Percentiles rank a stretch among this genome's conserved stretches.
Conservation (phyloP, 2,113 vertebrate genomes). For the Hemiscyllium ocellatum region DNA sequence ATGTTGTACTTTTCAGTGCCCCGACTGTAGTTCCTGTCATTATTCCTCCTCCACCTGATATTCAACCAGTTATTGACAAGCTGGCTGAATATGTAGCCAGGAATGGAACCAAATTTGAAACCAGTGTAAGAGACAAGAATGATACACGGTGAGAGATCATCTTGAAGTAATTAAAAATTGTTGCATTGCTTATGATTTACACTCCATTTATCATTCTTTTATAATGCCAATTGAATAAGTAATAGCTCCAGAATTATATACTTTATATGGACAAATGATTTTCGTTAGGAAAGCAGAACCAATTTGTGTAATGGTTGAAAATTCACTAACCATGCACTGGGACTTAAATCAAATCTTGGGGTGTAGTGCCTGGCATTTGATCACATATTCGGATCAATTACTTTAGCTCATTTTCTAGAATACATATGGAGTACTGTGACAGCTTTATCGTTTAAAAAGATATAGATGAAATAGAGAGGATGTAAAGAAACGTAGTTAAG, state of each 20-base stretch:
- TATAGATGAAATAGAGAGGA: not conserved
- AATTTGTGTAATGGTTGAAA: not conserved
- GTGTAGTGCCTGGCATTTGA: not conserved
- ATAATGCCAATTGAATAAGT: not conserved
- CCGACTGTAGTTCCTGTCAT: conserved; percentile 71
- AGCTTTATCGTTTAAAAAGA: not conserved
- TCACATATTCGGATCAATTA: not conserved
- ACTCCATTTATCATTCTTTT: not conserved
- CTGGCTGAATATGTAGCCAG: conserved; percentile 89
- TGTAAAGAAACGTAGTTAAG: not conserved
- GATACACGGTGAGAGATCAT: conserved; percentile 72
- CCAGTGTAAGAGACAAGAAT: conserved; percentile 90
- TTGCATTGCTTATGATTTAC: not conserved
- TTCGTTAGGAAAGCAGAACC: not conserved
- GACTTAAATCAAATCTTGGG: not conserved
- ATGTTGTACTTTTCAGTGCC: conserved; percentile 53
- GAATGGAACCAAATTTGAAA: conserved; percentile 91
- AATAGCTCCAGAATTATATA: not conserved
- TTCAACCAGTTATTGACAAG: conserved; percentile 97
- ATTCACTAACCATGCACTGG: not conserved
- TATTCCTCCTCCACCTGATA: conserved; percentile 91
- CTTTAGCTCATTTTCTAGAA: not conserved
- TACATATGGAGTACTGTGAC: not conserved
- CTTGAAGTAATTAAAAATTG: not conserved
- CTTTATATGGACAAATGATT: not conserved